Evolutionary conservation across 2,797 vertebrate species (phyloP), one percentile per base, ranked within the genome.

Genomic region (Cyprinodon diabolis): DNA sequence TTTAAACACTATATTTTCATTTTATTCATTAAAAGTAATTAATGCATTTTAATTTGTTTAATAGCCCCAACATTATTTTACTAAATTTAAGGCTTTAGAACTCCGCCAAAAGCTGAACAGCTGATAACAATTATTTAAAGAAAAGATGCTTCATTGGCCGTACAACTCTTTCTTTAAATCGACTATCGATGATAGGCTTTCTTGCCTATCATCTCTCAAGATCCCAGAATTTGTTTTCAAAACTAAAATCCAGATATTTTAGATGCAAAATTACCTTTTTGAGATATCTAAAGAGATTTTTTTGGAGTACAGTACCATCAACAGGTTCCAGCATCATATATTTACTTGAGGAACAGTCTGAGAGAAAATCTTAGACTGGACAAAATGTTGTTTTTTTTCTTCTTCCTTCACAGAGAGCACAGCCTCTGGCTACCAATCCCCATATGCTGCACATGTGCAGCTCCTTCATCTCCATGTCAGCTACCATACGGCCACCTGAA

Each of bases 381-480:
- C n/a, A 45, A 52, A 47, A 47, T 58, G 4, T 58, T 13, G 25
- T 45, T 25, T 69, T 56, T 55, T 65, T 10, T 55, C 43, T 45
- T 14, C 45, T 14, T 54, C 23, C 12, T 9, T 51, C 14, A n/a
- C 17, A n/a, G 19, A 58, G 30, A 49, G 52, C 14, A 51, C 21
- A 47, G 58, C 67, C 67, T 69, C 67, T 75, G 67, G 58, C 49
- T 37, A 55, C 52, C 58, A 48, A 69, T 48, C 17, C 37, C 12
- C 58, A 65, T 51, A 70, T 43, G 62, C 40, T 67, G 52, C 65
- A 74, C 52, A 57, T 21, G 37, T 51, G 66, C 56, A 37, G 67
- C n/a, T 69, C n/a, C 40, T 75, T 69, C 72, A 74, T 56, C 63
- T 57, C 17, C 25, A 4, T 58, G 72, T 74, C 72, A 68, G 52